These are phyloP conservation scores for Phrynocephalus forsythii DNA, from an alignment of 2,797 vertebrate genomes.

Conservation along the genomic window DNA sequence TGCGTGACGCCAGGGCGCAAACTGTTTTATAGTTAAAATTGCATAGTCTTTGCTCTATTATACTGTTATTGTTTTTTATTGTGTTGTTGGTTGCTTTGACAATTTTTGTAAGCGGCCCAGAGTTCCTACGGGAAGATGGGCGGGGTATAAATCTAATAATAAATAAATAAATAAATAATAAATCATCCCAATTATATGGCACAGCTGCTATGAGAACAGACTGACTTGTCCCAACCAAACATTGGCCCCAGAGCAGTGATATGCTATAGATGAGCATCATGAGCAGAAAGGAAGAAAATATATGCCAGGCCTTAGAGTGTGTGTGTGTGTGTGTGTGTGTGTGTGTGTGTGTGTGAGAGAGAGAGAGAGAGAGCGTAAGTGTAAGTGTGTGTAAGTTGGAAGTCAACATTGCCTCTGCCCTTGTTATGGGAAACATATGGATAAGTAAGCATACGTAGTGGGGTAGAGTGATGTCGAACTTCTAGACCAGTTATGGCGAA, in stretches of 20 bases:
- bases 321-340: neutral
- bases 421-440: neutral
- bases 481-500: too few relatives aligned
- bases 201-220: neutral
- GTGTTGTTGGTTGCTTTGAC: too few relatives aligned
- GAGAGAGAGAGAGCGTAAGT: too few relatives aligned
- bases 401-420: neutral
- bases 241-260: neutral
- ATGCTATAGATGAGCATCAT: neutral
- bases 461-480: neutral
- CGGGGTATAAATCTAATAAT: too few relatives aligned
- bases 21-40: too few relatives aligned
- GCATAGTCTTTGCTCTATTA: too few relatives aligned
- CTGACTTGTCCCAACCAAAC: neutral
- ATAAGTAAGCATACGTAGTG: neutral
- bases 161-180: too few relatives aligned
- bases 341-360: neutral
- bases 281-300: neutral
- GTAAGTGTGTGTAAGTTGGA: neutral
- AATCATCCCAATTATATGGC: neutral
- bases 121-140: too few relatives aligned
- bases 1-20: too few relatives aligned
- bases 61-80: too few relatives aligned
- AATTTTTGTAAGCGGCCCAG: too few relatives aligned
- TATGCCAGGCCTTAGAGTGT: neutral